Percentiles rank a stretch among this genome's conserved stretches.
These are phyloP conservation scores for Aplodontia rufa DNA, from an alignment of 2,113 vertebrate genomes.

Conservation along the genomic window DNA sequence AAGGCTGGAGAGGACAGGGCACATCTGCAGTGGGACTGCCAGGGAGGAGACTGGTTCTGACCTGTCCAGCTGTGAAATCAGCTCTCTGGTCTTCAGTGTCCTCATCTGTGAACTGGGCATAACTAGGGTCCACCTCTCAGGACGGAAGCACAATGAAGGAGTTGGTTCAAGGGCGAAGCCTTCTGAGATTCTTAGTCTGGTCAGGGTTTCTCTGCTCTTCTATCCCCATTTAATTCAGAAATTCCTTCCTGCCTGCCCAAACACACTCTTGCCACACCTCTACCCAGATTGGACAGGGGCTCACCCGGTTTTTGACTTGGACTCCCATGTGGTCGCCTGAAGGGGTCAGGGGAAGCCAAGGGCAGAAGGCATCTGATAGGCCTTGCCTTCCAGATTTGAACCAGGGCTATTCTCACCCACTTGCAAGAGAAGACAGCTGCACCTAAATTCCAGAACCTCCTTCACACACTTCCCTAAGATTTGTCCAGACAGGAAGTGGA, in stretches of 20 bases:
- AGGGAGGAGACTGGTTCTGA: background rate
- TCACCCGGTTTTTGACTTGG: background rate
- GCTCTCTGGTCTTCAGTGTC: background rate
- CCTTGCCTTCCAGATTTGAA: background rate
- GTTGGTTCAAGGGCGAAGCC: background rate
- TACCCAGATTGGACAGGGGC: background rate
- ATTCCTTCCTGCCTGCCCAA: background rate
- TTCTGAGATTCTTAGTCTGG: background rate
- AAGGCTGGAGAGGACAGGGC: background rate
- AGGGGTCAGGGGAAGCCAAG: background rate
- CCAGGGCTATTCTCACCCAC: background rate
- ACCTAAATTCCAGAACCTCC: background rate
- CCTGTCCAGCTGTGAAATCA: background rate
- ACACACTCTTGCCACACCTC: background rate
- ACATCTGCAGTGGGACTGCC: background rate
- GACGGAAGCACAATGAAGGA: background rate
- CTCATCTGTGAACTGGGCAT: background rate
- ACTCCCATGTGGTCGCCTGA: background rate
- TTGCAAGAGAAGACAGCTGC: background rate
- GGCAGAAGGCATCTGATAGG: background rate
- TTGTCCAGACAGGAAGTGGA: background rate
- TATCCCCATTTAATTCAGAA: background rate
- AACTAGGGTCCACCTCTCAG: background rate
- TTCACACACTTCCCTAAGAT: background rate
- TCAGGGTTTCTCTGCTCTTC: background rate